A percentile compares a stretch with the other conserved stretches of the same genome.
Conservation (phyloP, 2,113 vertebrate species). For the Leiothrix lutea region DNA sequence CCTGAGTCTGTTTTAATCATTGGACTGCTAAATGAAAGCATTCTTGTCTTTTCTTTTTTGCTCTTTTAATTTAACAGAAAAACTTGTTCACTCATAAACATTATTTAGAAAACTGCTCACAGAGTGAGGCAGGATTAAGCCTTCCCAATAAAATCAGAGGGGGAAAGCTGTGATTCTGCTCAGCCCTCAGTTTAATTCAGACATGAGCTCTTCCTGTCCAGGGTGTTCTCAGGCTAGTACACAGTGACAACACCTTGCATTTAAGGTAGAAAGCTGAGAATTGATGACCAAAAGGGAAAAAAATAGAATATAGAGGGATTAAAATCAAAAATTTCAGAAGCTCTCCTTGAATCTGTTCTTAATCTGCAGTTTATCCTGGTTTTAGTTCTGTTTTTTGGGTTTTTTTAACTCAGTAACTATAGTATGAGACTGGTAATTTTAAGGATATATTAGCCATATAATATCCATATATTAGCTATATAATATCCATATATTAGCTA, state of each 20-base stretch:
- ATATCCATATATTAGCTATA: not conserved
- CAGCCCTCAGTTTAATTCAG: not conserved
- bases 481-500: not conserved
- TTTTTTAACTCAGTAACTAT: not conserved
- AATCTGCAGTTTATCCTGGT: not conserved
- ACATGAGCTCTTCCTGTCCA: not conserved
- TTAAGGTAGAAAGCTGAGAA: not conserved
- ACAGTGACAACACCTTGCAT: not conserved
- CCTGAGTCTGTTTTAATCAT: not conserved
- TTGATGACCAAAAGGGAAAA: not conserved
- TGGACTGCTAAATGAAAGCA: not conserved
- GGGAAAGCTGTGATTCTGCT: not conserved
- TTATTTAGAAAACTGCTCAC: not conserved
- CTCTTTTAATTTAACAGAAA: not conserved
- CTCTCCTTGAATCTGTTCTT: not conserved
- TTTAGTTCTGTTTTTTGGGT: not conserved
- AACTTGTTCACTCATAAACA: not conserved
- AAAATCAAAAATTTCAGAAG: not conserved
- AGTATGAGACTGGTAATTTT: not conserved
- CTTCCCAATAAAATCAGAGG: not conserved
- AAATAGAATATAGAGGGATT: not conserved
- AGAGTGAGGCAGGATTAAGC: not conserved
- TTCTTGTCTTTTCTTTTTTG: not conserved
- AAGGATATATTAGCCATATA: not conserved
- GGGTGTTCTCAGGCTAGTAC: not conserved